Conservation (phyloP, 2,888 invertebrate genomes). For the Cybosia mesomella region DNA sequence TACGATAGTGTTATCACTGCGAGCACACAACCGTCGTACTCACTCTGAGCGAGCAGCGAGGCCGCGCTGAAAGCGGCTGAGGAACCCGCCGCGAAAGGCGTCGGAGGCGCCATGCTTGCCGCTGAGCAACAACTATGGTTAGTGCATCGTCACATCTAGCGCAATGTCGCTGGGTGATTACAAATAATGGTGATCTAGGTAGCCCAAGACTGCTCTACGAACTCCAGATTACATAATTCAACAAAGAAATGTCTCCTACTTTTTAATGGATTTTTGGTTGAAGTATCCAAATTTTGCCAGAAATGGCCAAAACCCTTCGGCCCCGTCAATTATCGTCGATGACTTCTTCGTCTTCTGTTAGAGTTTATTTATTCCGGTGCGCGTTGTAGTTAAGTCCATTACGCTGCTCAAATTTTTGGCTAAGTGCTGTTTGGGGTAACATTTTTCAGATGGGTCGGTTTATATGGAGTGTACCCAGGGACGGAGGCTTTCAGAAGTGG, state of each 20-base stretch:
- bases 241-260: background rate
- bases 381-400: too few species aligned
- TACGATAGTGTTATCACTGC: constrained; percentile 17
- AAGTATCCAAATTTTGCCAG: too few species aligned
- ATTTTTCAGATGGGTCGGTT: too few species aligned
- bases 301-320: too few species aligned
- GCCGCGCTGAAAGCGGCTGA: constrained; percentile 89
- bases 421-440: too few species aligned
- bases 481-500: too few species aligned
- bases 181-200: background rate
- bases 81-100: constrained; percentile 76
- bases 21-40: constrained; percentile 75
- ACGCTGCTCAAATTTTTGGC: too few species aligned
- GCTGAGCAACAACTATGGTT: constrained; percentile 52
- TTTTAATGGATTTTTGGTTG: background rate
- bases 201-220: background rate
- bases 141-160: constrained; percentile 9
- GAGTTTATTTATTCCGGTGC: too few species aligned
- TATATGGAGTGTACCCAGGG: too few species aligned
- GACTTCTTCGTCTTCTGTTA: too few species aligned
- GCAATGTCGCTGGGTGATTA: background rate
- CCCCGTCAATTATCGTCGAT: too few species aligned
- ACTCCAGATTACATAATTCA: background rate
- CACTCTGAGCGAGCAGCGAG: constrained; percentile 95
- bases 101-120: constrained; percentile 57